A percentile compares a stretch with the other conserved stretches of the same genome.
Conservation (phyloP, 2,113 vertebrate genomes). For the Malaclemys terrapin region DNA sequence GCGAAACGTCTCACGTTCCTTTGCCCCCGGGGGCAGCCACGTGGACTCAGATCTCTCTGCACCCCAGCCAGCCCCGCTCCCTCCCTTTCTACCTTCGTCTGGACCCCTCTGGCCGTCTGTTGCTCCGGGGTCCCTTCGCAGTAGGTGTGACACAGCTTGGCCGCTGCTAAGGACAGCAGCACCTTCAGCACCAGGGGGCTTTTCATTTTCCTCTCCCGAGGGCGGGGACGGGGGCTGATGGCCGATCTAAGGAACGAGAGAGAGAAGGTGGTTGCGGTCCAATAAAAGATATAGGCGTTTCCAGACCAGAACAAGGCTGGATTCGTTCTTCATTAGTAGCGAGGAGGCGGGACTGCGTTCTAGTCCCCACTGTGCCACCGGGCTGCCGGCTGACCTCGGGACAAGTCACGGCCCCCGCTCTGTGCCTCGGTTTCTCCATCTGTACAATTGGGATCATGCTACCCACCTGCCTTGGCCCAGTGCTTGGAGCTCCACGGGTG, state of each 20-base stretch:
- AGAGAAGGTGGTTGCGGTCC: neutral
- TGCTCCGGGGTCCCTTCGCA: neutral
- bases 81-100: neutral
- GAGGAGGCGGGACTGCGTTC: no score
- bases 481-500: neutral
- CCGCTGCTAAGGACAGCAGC: constrained; percentile 2
- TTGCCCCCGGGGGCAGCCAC: neutral
- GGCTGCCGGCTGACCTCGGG: neutral
- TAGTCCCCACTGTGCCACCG: neutral
- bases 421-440: neutral
- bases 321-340: neutral
- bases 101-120: neutral
- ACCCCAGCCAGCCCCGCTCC: neutral
- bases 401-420: neutral
- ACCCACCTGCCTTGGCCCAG: neutral
- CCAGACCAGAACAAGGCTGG: neutral
- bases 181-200: neutral
- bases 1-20: neutral
- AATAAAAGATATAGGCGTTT: neutral
- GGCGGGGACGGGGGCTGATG: accelerated
- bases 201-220: neutral
- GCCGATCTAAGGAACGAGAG: neutral
- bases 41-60: neutral
- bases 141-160: neutral
- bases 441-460: neutral